Conservation (phyloP, 2,797 vertebrate species). For the Toxotes lorentzi region DNA sequence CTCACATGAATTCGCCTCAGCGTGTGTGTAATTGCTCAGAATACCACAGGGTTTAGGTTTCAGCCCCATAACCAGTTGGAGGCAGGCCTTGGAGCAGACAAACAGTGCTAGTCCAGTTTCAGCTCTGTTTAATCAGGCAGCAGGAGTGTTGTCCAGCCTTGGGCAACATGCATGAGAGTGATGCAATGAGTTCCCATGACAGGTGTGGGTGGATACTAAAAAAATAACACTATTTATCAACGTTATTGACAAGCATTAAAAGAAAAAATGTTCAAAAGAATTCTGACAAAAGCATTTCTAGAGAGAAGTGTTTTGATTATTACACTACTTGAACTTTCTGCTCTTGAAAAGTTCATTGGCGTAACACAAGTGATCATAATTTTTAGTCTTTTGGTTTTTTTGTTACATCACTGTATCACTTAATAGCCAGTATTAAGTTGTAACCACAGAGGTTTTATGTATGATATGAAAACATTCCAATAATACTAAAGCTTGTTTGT, state of each 20-base stretch:
- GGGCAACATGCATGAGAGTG: constrained; percentile 36
- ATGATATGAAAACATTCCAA: constrained; percentile 18
- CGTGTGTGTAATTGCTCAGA: constrained; percentile 50
- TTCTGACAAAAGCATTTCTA: constrained; percentile 6
- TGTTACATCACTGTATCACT: constrained; percentile 9
- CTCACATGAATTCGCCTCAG: constrained; percentile 38
- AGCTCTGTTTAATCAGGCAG: constrained; percentile 69
- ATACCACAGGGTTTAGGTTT: constrained; percentile 58
- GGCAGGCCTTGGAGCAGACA: constrained; percentile 31
- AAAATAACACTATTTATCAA: constrained; percentile 36
- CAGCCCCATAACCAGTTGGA: constrained; percentile 42
- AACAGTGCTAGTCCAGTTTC: constrained; percentile 59
- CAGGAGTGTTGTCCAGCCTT: constrained; percentile 33
- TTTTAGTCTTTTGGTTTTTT: constrained; percentile 3
- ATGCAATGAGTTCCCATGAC: constrained; percentile 58
- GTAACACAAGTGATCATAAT: constrained; percentile 7
- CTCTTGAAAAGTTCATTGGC: constrained; percentile 17
- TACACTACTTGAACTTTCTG: constrained; percentile 2
- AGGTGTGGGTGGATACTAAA: constrained; percentile 36
- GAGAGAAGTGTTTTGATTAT: not conserved
- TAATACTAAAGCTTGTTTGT: constrained; percentile 11
- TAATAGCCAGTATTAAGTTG: constrained; percentile 3
- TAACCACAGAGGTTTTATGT: not conserved
- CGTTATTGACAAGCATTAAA: constrained; percentile 25
- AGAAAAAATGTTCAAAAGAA: constrained; percentile 22